Evolutionary conservation across 2,888 invertebrate species (phyloP).

Genomic region (Pherbina coryleti): DNA sequence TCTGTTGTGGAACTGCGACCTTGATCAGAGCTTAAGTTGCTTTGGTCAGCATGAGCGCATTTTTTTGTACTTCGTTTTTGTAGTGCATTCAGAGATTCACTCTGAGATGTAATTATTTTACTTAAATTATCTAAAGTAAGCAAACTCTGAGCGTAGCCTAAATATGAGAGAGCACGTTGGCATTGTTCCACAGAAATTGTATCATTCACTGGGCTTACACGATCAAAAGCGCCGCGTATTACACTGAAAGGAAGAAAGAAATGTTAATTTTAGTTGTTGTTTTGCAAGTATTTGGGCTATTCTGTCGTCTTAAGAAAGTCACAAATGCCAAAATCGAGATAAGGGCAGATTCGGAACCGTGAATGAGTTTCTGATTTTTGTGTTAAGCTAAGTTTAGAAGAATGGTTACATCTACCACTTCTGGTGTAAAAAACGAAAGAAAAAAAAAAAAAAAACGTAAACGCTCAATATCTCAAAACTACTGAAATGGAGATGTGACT

Average conservation of each 20-base stretch:
- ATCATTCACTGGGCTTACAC: constrained; percentile 65
- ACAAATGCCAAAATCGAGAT: no score
- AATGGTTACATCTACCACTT: no score
- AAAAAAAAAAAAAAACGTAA: no score
- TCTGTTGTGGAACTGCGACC: background rate
- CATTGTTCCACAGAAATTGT: constrained; percentile 67
- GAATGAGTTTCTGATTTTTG: no score
- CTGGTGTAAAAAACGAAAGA: no score
- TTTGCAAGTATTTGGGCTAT: no score
- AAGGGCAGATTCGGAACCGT: no score
- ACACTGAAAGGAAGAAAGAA: constrained; percentile 55
- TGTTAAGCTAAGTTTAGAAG: no score
- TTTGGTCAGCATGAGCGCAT: constrained; percentile 6
- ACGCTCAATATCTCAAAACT: no score
- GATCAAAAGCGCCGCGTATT: constrained; percentile 69
- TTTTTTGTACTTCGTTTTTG: constrained; percentile 55
- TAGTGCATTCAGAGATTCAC: constrained; percentile 60
- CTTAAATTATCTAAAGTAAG: constrained; percentile 67
- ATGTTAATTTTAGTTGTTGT: background rate
- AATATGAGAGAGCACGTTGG: constrained; percentile 68
- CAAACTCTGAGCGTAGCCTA: constrained; percentile 69
- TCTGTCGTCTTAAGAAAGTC: no score
- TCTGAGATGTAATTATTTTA: constrained; percentile 64
- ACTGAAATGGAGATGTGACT: no score
- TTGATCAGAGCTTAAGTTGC: constrained; percentile 9